phyloP scores from a whole-genome alignment of 2,797 vertebrate species.

The Argya squamiceps region DNA sequence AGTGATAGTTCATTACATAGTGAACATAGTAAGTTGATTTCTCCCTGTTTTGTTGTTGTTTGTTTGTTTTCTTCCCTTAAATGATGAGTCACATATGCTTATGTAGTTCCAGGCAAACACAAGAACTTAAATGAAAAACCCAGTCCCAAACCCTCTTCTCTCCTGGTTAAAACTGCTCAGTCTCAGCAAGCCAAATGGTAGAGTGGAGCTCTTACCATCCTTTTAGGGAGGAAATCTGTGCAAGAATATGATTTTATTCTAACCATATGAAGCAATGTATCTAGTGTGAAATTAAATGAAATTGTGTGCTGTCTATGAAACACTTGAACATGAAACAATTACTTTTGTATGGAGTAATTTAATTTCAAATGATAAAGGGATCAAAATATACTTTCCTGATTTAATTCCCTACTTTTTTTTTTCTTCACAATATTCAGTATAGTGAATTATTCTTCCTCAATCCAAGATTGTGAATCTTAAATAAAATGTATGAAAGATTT shows the following conservation, averaged over 20 bases:
- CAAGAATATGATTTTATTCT: not conserved
- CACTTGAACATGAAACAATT: not conserved
- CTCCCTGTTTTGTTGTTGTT: not conserved
- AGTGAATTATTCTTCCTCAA: not conserved
- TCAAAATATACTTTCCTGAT: not conserved
- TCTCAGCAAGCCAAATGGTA: not conserved
- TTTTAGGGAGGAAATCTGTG: not conserved
- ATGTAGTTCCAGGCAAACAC: not conserved
- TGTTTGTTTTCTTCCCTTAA: not conserved
- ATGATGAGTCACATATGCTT: not conserved
- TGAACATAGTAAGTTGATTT: not conserved
- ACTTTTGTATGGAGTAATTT: not conserved
- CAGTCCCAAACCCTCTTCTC: not conserved
- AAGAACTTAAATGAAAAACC: not conserved
- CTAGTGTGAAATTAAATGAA: not conserved
- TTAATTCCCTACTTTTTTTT: not conserved
- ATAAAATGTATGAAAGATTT: not conserved
- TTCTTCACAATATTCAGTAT: fast-evolving
- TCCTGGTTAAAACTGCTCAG: not conserved
- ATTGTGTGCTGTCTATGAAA: not conserved
- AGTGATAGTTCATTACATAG: not conserved
- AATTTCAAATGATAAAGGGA: not conserved
- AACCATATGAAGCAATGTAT: not conserved
- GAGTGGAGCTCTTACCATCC: not conserved
- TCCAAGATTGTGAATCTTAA: not conserved